Evolutionary conservation across 2,113 vertebrate species (phyloP).

Genomic region (Mirza zaza): DNA sequence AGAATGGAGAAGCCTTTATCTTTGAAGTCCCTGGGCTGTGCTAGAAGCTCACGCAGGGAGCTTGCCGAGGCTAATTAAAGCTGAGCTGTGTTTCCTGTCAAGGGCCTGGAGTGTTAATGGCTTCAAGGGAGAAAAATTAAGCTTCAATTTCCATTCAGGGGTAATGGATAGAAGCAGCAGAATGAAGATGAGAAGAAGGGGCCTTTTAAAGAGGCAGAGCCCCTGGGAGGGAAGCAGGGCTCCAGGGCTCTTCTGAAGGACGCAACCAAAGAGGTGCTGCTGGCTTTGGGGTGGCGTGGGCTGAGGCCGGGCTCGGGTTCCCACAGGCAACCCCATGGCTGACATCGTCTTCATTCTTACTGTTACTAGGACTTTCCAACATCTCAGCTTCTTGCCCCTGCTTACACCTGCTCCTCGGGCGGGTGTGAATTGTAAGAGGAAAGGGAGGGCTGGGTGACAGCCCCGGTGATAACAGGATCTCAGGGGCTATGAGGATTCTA

Average conservation of each 20-base stretch:
- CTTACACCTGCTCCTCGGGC: neutral
- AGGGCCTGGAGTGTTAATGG: conserved; percentile 72
- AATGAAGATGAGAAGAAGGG: conserved; percentile 59
- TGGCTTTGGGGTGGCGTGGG: neutral
- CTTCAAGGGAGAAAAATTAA: conserved; percentile 74
- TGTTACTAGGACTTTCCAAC: neutral
- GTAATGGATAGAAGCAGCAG: conserved; percentile 65
- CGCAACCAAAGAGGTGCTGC: neutral
- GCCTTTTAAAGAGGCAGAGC: conserved; percentile 54
- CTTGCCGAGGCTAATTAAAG: conserved; percentile 76
- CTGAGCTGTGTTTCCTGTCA: conserved; percentile 73
- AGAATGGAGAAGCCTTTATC: conserved; percentile 72
- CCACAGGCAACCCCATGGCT: neutral
- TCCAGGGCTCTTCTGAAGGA: neutral
- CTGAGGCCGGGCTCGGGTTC: neutral
- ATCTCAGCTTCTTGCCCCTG: neutral
- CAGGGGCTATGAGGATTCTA: neutral
- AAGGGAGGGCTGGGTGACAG: neutral
- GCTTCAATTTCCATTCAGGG: conserved; percentile 72
- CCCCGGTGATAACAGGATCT: neutral
- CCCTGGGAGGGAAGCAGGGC: neutral
- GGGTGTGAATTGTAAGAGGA: neutral
- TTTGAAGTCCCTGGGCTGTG: conserved; percentile 69
- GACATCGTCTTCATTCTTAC: neutral
- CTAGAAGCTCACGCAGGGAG: conserved; percentile 58